These are phyloP conservation scores for Cochlearius cochlearius DNA, from an alignment of 2,113 vertebrate species.

Conservation along the genomic window DNA sequence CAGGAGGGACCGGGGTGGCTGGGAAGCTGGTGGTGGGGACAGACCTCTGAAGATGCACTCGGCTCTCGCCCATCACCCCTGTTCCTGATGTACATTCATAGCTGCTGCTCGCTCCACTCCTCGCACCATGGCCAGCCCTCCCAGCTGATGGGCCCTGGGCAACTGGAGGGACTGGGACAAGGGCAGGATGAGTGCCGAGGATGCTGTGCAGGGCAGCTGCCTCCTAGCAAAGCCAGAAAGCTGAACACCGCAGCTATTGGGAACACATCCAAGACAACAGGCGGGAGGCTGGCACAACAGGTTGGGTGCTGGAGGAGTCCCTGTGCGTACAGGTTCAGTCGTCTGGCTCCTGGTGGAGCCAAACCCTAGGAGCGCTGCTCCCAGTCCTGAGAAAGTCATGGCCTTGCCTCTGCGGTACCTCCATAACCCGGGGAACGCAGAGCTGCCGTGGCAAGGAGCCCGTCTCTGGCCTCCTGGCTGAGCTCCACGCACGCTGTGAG, in stretches of 20 bases:
- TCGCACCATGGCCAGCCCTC: background rate
- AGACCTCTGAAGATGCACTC: background rate
- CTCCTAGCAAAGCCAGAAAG: background rate
- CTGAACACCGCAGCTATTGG: background rate
- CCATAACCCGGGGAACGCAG: rapidly evolving
- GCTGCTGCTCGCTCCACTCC: background rate
- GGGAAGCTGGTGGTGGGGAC: background rate
- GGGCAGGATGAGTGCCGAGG: background rate
- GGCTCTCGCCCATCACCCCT: background rate
- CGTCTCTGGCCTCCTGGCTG: background rate
- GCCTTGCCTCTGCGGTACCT: background rate
- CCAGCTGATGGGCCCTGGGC: background rate
- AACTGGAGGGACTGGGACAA: background rate
- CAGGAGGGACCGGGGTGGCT: background rate
- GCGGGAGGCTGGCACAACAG: background rate
- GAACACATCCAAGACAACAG: background rate
- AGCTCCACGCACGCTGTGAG: background rate
- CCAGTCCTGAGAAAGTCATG: conserved; percentile 51
- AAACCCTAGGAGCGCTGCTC: conserved; percentile 4
- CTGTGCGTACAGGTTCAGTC: background rate
- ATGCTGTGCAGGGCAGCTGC: background rate
- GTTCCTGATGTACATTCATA: background rate
- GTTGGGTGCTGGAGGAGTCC: background rate
- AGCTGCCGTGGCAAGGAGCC: background rate
- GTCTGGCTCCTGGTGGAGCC: background rate